A percentile compares a stretch with the other conserved stretches of the same genome.
phyloP scores from a whole-genome alignment of 2,888 invertebrate species.

The Pollenia labialis region DNA sequence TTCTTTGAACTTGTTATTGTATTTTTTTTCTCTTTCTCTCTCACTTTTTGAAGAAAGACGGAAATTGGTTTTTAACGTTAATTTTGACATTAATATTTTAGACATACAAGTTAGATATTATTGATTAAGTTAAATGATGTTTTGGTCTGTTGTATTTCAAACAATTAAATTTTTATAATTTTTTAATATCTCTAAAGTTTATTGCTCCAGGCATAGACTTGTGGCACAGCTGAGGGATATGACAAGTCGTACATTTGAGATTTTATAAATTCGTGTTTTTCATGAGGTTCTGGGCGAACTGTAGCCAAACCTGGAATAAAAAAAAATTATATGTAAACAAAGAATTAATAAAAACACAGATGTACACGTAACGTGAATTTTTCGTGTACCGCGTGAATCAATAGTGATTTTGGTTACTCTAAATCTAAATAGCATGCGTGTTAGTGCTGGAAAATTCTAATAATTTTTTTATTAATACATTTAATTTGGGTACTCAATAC shows the following conservation, averaged over 20 bases:
- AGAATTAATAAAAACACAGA: too few relatives aligned
- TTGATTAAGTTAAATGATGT: neutral
- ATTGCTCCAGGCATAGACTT: slow-evolving; percentile 85
- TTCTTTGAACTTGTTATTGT: neutral
- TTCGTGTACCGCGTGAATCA: too few relatives aligned
- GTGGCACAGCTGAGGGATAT: slow-evolving; percentile 89
- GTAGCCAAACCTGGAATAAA: slow-evolving; percentile 88
- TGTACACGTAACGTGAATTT: too few relatives aligned
- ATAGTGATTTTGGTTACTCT: too few relatives aligned
- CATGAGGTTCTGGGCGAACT: slow-evolving; percentile 90
- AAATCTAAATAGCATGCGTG: too few relatives aligned
- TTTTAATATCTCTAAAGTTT: slow-evolving; percentile 79
- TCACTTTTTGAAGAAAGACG: too few relatives aligned
- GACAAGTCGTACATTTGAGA: slow-evolving; percentile 92
- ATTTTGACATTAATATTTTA: neutral
- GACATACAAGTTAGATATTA: slow-evolving; percentile 6
- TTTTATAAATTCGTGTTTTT: slow-evolving; percentile 90
- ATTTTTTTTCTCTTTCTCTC: neutral
- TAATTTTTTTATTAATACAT: too few relatives aligned
- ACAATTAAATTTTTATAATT: neutral
- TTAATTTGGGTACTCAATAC: too few relatives aligned
- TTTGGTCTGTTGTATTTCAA: neutral
- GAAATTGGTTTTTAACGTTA: neutral
- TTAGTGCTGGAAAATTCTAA: too few relatives aligned
- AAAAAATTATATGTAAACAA: neutral